Evolutionary conservation across 2,888 invertebrate genomes (phyloP), one percentile per base, ranked within the genome.

Genomic region (Apotomis betuletana): DNA sequence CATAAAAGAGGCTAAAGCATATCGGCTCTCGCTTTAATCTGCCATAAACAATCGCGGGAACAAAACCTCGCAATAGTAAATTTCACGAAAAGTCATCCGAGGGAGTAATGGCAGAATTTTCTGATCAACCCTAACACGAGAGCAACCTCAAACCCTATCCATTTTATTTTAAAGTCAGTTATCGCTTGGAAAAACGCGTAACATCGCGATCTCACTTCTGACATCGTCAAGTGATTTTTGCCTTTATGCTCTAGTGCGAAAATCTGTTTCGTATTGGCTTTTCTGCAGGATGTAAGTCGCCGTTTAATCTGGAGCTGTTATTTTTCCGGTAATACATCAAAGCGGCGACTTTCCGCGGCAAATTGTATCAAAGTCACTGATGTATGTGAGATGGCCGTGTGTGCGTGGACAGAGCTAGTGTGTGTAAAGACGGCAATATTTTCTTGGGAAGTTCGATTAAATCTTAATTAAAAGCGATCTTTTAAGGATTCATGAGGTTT

Each of bases 301-400:
- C 85, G 83, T 87, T 89, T 88, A 89, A 87, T 89, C 86, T 83
- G 82, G 81, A 74, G 75, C 83, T 86, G 87, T 90, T 89, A 89
- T 89, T 89, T 89, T 90, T 88, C 89, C 89, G 88, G 89, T 81
- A 79, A 88, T 89, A 90, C 87, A 89, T 89, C 89, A 89, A 87
- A 88, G 84, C 82, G 85, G 85, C 85, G 84, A 87, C 83, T 87
- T 83, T 85, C 84, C 81, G 82, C 86, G 87, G 86, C 88, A 89
- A 90, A 90, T 90, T 89, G 87, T 90, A 90, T 90, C 88, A 88
- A 88, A 88, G 78, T 86, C 83, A 81, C 81, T 87, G 87, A 88
- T 87, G 85, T 88, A 87, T 86, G 87, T 78, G 77, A 61, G 64
- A 57, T 55, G 69, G 27, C 69, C 44, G 67, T 64, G 77, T 62